Evolutionary conservation across 2,888 invertebrate genomes (phyloP), one percentile per base, ranked within the genome.

Genomic region (Crematogaster levior): DNA sequence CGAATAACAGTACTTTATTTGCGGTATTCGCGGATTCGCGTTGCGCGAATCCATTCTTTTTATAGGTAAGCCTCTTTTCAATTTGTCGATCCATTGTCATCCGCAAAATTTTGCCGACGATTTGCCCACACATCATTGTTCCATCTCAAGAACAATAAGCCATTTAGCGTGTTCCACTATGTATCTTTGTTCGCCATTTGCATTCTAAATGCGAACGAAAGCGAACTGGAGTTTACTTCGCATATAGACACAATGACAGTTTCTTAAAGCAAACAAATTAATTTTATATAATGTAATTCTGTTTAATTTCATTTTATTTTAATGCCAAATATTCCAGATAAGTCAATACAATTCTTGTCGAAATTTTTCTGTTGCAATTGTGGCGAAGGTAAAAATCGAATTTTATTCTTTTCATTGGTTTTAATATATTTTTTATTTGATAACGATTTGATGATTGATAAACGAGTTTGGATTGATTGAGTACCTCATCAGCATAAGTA

Each of bases 91-190:
- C 84, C 65, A 84, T 86, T 85, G 87, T 88, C 65, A 12, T 53
- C 51, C 82, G 81, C 60, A 63, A 86, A 85, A 85, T 87, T 90
- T 90, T 87, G 85, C 73, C 85, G 85, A 65, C 70, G 30, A 70
- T 75, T 83, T 61, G 63, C 86, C 90, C 83, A 90, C 90, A 86
- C 89, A 81, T 88, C 81, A 91, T 91, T 91, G 90, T 91, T 84
- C 74, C 74, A 56, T 46, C 60, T 34, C 61, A 81, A 80, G 87
- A 90, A 90, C 91, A 90, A 91, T 90, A 88, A 88, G 85, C 86
- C 86, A 85, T 91, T 90, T 88, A 84, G 83, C 85, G 85, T 86
- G 86, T 86, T 84, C 80, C 85, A 84, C 81, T 65, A 48, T 83
- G 84, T 51, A 81, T 82, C 83, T 77, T 84, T 84, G 77, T 89